Conservation (phyloP, 2,797 vertebrate species). For the Acanthornis magna region DNA sequence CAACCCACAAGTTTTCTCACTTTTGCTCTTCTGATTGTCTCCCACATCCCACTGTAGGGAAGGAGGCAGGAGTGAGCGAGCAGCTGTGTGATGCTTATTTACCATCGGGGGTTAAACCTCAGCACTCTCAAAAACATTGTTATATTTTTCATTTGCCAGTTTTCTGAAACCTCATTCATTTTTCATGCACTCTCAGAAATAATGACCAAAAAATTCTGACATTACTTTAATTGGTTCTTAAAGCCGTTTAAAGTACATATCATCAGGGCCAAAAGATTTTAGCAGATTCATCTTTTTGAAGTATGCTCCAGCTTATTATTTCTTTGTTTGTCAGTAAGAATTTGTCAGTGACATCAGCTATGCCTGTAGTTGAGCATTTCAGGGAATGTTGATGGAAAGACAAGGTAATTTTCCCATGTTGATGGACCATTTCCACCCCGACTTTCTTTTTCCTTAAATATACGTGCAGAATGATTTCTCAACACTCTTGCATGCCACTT, state of each 20-base stretch:
- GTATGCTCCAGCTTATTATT: neutral
- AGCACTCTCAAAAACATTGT: neutral
- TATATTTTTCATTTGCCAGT: neutral
- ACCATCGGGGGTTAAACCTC: neutral
- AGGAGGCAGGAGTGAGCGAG: accelerated
- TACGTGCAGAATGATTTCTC: neutral
- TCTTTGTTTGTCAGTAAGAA: neutral
- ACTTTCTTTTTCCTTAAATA: neutral
- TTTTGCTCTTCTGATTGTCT: neutral
- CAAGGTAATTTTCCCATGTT: neutral
- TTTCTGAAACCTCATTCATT: neutral
- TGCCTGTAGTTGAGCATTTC: neutral
- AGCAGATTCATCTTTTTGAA: neutral
- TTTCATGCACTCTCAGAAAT: neutral
- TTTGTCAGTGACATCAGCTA: neutral
- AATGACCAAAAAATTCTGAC: neutral
- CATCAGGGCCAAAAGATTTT: neutral
- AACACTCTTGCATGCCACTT: neutral
- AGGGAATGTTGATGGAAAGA: neutral
- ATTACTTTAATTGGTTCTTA: neutral
- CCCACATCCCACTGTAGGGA: neutral
- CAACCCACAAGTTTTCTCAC: neutral
- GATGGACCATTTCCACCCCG: neutral
- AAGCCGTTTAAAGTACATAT: neutral
- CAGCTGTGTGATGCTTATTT: neutral